Base-by-base conservation (phyloP, 1,140 invertebrate genomes). In the Schlechtendalia chinensis region DNA sequence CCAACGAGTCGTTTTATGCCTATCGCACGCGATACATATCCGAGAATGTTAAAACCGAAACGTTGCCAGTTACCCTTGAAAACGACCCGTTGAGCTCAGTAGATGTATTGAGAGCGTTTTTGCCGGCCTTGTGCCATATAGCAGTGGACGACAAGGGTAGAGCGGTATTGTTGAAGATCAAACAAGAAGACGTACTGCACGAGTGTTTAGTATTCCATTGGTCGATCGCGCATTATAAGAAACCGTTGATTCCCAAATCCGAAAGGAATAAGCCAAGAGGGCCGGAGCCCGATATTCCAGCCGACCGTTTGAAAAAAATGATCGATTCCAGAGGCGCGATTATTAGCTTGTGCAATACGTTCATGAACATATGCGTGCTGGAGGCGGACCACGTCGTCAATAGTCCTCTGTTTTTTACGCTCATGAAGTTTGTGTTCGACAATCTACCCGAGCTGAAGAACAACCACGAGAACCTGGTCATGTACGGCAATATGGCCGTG, bases 291-390 rank as follows among this genome's bases (percentile, higher is more conserved):
- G 91, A 93, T 83, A 84, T 93, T 56, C 91, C 92, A 56, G 89
- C 91, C 1, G 88, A 91, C 83, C 85, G 92, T 67, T 85, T 93
- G 74, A 92, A 93, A 83, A 91, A 93, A 82, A 94, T 94, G 91
- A 91, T 91, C 83, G 92, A 94, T 84, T 93, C 93, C 0, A 89
- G 93, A 77, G 87, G 89, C 11, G 93, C 94, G 0, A 93, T 97
- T 88, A 91, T 94, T 27, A 93, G 94, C 79, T 89, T 95, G 3
- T 96, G 94, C 85, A 96, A 96, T 83, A 91, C 96, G 63, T 91
- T 97, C 59, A 95, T 97, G 93, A 97, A 97, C 84, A 89, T 97
- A 0, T 93, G 93, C 17, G 95, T 97, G 1, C 85, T 96, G 39
- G 95, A 96, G 85, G 89, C 91, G 0, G 93, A 94, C 85, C 86